Base-by-base conservation (phyloP, 2,888 invertebrate species). In the Drosophila longiperda region DNA sequence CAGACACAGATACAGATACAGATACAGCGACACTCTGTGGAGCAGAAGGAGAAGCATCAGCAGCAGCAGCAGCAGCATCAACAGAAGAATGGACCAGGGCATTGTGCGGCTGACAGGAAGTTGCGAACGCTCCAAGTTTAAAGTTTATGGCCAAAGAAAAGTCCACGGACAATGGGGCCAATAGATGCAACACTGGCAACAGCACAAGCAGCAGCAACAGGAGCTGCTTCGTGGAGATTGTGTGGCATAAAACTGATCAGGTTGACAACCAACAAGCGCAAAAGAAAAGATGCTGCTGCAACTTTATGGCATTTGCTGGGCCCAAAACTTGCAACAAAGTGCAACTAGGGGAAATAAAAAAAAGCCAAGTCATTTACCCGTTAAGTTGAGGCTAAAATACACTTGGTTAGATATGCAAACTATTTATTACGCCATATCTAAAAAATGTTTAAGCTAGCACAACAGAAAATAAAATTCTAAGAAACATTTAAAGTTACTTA, bases 71-170 rank as follows among this genome's bases (percentile, higher is more conserved):
- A 32, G 49, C 32, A 40, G 50, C 60, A 33, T 36, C 33, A 29
- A 61, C 54, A 32, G 52, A 26, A 11, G 54, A 36, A 58, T 34
- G 60, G 64, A 60, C 55, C 26, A 62, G 53, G 32, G 58, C 76
- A 85, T 85, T 85, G 83, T 83, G 74, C 73, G 66, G 64, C 69
- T 75, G 75, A 53, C 80, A 84, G 87, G 83, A 84, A 82, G 87
- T 66, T 60, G 72, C 73, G 66, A 75, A 68, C 23, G 78, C 62
- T 73, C 65, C 73, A 85, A 85, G 87, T 85, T 87, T 83, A 73
- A 83, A 85, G 85, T 85, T 85, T 85, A 85, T 87, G 87, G 73
- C 79, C 81, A 73, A 81, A 78, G 81, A 81, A 82, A 75, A 76
- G 85, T 76, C 76, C 76, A 26, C 74, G 73, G 71, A 86, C 83